phyloP scores from a whole-genome alignment of 2,888 invertebrate species.

The Oscheius sp. region DNA sequence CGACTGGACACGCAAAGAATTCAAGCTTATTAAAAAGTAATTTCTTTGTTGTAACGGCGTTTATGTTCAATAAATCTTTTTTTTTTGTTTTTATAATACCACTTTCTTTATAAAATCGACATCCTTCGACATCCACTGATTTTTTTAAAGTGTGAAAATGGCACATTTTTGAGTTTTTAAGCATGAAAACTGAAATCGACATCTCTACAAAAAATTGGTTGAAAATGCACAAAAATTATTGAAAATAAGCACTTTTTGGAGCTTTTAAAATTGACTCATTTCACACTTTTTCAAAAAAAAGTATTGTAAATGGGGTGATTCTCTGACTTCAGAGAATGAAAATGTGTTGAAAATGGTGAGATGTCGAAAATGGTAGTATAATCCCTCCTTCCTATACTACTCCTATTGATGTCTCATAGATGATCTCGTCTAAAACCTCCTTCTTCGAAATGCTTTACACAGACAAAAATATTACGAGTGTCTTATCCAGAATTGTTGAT shows the following conservation, averaged over 20 bases:
- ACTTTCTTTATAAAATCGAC: background rate
- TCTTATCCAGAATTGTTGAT: too few species aligned
- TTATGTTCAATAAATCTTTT: conserved; percentile 8
- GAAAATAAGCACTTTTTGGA: conserved; percentile 1
- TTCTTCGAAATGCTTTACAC: too few species aligned
- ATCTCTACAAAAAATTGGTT: conserved; percentile 4
- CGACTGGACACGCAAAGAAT: conserved; percentile 20
- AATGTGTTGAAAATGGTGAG: too few species aligned
- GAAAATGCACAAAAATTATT: background rate
- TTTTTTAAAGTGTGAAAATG: background rate
- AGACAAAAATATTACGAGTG: too few species aligned
- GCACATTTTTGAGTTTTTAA: too few species aligned
- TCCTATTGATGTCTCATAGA: too few species aligned
- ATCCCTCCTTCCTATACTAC: too few species aligned
- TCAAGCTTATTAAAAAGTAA: conserved; percentile 23
- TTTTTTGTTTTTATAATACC: background rate
- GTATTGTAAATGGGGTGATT: background rate
- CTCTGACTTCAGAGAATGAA: background rate
- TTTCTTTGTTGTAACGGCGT: conserved; percentile 10
- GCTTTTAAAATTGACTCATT: conserved; percentile 6
- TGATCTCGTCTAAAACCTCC: too few species aligned
- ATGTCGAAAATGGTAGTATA: too few species aligned
- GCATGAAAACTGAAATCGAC: background rate
- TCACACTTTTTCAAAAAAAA: background rate
- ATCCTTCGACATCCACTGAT: background rate